Conservation (phyloP, 2,797 vertebrate genomes). For the Poeciliopsis paucimaculata region DNA sequence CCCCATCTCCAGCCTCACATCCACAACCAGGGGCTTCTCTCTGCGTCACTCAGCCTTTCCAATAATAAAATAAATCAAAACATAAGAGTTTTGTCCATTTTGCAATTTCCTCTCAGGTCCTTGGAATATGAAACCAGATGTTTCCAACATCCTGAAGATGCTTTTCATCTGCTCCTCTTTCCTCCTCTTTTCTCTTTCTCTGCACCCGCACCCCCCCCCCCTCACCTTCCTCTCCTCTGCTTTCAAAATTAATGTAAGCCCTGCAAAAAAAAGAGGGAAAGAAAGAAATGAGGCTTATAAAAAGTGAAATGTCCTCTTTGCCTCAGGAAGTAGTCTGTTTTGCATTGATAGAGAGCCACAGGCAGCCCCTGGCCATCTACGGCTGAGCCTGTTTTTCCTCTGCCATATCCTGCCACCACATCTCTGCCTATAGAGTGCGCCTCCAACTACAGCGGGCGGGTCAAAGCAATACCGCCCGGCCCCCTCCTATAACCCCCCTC, state of each 20-base stretch:
- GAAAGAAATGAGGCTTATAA: slow-evolving; percentile 80
- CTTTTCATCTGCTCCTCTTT: slow-evolving; percentile 88
- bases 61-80: slow-evolving; percentile 98
- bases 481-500: neutral
- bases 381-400: slow-evolving; percentile 74
- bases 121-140: slow-evolving; percentile 96
- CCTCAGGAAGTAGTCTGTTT: slow-evolving; percentile 92
- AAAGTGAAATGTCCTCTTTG: slow-evolving; percentile 92
- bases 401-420: slow-evolving; percentile 78
- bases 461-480: slow-evolving; percentile 71
- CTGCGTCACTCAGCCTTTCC: slow-evolving; percentile 86
- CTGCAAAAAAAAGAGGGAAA: slow-evolving; percentile 71
- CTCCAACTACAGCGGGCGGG: slow-evolving; percentile 74
- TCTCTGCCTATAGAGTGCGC: slow-evolving; percentile 73
- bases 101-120: slow-evolving; percentile 95
- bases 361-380: slow-evolving; percentile 84
- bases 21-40: slow-evolving; percentile 86
- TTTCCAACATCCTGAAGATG: slow-evolving; percentile 92
- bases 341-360: slow-evolving; percentile 90
- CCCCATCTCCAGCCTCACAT: slow-evolving; percentile 70
- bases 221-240: slow-evolving; percentile 54
- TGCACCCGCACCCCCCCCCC: slow-evolving; percentile 18
- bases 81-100: slow-evolving; percentile 93
- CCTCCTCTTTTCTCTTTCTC: slow-evolving; percentile 39
- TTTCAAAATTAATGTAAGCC: slow-evolving; percentile 92